Percentiles rank a stretch among this genome's conserved stretches.
These are phyloP conservation scores for Agriopis aurantiaria DNA, from an alignment of 2,888 invertebrate genomes.

Conservation along the genomic window DNA sequence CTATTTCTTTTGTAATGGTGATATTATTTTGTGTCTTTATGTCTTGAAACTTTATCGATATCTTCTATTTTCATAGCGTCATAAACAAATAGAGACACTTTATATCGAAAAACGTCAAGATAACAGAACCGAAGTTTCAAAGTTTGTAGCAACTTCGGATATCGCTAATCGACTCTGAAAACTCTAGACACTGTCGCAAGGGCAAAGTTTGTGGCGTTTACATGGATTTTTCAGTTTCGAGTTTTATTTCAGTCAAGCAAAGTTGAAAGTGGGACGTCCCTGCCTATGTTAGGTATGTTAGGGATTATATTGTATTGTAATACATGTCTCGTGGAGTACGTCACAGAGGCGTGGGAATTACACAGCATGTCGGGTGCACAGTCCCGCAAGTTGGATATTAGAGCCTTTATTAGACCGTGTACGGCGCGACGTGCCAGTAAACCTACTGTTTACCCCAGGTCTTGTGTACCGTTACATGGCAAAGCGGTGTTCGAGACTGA, in stretches of 20 bases:
- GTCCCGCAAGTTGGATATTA: slow-evolving; percentile 44
- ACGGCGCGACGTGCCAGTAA: slow-evolving; percentile 43
- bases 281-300: background rate
- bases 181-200: slow-evolving; percentile 13
- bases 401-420: slow-evolving; percentile 47
- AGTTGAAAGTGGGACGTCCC: slow-evolving; percentile 30
- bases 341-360: slow-evolving; percentile 47
- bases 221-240: background rate
- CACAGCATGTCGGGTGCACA: slow-evolving; percentile 45
- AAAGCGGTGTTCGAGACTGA: slow-evolving; percentile 26
- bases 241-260: slow-evolving; percentile 27
- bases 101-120: slow-evolving; percentile 28
- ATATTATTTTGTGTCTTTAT: slow-evolving; percentile 16
- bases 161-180: slow-evolving; percentile 33
- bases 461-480: slow-evolving; percentile 34
- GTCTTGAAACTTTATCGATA: slow-evolving; percentile 18
- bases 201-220: slow-evolving; percentile 16
- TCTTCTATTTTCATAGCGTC: slow-evolving; percentile 15
- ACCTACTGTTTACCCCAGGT: slow-evolving; percentile 43
- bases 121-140: slow-evolving; percentile 17
- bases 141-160: slow-evolving; percentile 22
- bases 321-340: slow-evolving; percentile 36
- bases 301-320: slow-evolving; percentile 27
- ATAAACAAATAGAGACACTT: slow-evolving; percentile 30
- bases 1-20: slow-evolving; percentile 1